These are phyloP conservation scores for Chrysogorgia sp. DNA, from an alignment of 92 coral and sea anemone genomes.

Conservation along the genomic window DNA sequence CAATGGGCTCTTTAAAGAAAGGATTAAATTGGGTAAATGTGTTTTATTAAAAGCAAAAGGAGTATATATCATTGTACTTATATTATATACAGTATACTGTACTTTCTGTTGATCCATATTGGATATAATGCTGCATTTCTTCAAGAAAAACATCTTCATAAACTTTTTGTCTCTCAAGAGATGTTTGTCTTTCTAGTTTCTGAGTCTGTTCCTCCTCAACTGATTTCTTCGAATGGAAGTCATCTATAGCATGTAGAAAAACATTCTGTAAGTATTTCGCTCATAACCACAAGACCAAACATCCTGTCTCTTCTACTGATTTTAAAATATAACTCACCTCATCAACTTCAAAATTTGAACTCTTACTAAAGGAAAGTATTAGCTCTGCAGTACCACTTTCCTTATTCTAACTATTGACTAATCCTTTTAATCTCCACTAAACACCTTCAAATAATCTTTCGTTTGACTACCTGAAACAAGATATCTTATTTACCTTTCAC, in stretches of 20 bases:
- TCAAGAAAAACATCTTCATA: conserved; percentile 96
- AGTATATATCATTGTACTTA: neutral
- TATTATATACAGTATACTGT: neutral
- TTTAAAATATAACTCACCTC: too few relatives aligned
- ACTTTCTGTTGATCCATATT: conserved; percentile 98
- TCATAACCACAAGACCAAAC: neutral
- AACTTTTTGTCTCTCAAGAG: conserved; percentile 90
- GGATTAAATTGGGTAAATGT: neutral
- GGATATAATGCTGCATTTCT: conserved; percentile 96
- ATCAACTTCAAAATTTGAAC: too few relatives aligned
- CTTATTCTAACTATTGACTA: too few relatives aligned
- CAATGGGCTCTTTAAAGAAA: conserved; percentile 74
- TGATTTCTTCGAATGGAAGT: conserved; percentile 70
- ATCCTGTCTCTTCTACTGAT: too few relatives aligned
- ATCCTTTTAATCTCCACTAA: too few relatives aligned
- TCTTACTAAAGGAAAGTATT: too few relatives aligned
- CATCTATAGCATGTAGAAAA: conserved; percentile 62
- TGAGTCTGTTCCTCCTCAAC: conserved; percentile 69
- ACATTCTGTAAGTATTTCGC: neutral
- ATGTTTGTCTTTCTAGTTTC: conserved; percentile 85
- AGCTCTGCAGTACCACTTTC: too few relatives aligned
- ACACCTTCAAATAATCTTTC: too few relatives aligned
- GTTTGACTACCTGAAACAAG: too few relatives aligned
- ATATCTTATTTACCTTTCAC: too few relatives aligned
- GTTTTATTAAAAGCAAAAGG: neutral